Evolutionary conservation across 2,797 vertebrate genomes (phyloP).

Genomic region (Avahi laniger): DNA sequence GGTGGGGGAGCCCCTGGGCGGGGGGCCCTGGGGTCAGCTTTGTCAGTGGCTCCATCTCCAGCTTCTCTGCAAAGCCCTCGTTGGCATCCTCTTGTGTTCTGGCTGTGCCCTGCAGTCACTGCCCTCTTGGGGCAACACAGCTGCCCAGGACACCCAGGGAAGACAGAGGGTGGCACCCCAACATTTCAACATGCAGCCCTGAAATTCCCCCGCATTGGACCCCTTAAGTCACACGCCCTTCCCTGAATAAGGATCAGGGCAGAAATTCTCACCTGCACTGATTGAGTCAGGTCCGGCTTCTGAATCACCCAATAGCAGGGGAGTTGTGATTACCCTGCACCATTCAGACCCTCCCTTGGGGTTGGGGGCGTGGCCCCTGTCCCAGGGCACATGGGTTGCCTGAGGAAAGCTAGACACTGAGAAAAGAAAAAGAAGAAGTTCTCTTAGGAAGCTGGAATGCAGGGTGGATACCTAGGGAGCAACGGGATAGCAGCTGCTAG

Average conservation of each 20-base stretch:
- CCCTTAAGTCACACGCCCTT: neutral
- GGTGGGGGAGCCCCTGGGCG: neutral
- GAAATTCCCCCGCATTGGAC: neutral
- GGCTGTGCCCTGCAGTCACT: neutral
- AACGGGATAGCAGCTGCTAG: fast-evolving
- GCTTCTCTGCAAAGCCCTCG: neutral
- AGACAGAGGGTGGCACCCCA: no score
- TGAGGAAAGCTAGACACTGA: no score
- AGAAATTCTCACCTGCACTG: neutral
- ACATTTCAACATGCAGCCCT: neutral
- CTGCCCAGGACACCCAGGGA: neutral
- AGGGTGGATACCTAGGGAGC: neutral
- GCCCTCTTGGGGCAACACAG: neutral
- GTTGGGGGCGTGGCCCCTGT: no score
- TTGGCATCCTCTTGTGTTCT: fast-evolving
- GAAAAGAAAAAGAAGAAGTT: neutral
- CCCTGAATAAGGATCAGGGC: neutral
- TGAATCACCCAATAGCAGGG: neutral
- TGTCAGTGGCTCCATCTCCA: neutral
- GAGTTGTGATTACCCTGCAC: neutral
- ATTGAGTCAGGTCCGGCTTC: neutral
- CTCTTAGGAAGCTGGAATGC: neutral
- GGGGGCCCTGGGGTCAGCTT: neutral
- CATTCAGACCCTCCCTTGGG: neutral
- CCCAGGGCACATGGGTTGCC: neutral